These are phyloP conservation scores for Triplophysa tibetana DNA, from an alignment of 2,113 vertebrate species.

Conservation along the genomic window DNA sequence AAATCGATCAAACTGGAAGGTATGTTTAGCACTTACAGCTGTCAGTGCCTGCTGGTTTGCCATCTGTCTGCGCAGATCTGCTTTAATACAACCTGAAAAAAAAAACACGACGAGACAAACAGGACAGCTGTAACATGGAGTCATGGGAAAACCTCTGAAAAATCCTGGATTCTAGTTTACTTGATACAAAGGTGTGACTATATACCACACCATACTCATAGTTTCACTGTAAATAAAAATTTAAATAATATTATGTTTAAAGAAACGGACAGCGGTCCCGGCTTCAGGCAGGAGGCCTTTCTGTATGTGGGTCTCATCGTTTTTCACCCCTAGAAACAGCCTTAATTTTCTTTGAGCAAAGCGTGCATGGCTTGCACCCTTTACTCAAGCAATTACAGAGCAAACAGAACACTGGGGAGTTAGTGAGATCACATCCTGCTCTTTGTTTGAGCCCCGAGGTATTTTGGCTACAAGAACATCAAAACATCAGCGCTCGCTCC, in stretches of 20 bases:
- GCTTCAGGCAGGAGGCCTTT: too few relatives aligned
- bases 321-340: not conserved
- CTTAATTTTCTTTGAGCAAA: not conserved
- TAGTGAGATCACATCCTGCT: not conserved
- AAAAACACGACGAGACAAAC: not conserved
- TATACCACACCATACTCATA: too few relatives aligned
- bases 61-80: constrained; percentile 52
- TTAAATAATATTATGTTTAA: too few relatives aligned
- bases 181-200: too few relatives aligned
- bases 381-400: not conserved
- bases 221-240: too few relatives aligned
- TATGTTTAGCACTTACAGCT: constrained; percentile 40
- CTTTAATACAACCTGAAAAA: constrained; percentile 45
- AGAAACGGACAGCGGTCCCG: too few relatives aligned
- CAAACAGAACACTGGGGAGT: not conserved
- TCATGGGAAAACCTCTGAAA: too few relatives aligned
- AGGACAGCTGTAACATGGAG: not conserved
- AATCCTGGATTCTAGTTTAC: too few relatives aligned
- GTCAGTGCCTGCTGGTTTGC: constrained; percentile 40
- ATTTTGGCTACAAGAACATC: not conserved
- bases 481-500: not conserved
- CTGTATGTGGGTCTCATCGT: too few relatives aligned
- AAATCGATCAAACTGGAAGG: not conserved
- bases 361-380: not conserved
- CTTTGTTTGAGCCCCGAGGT: not conserved